Evolutionary conservation across 1,140 invertebrate species (phyloP).

Genomic region (Chelonus insularis): DNA sequence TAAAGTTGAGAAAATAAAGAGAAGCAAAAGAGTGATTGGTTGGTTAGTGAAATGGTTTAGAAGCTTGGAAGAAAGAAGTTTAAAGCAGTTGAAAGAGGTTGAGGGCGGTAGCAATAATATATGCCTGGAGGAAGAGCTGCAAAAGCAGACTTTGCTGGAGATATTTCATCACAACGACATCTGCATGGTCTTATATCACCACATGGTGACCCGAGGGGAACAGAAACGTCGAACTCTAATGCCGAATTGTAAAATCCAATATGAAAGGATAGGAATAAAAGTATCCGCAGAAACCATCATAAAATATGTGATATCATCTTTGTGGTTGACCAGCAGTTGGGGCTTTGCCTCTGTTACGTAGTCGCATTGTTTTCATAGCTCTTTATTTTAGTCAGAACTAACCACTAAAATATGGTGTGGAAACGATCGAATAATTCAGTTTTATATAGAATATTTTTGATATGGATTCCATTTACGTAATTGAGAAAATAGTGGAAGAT

Average conservation of each 20-base stretch:
- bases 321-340: constrained; percentile 42
- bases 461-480: too few relatives aligned
- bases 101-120: too few relatives aligned
- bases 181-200: constrained; percentile 41
- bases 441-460: too few relatives aligned
- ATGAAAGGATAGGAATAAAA: constrained; percentile 20
- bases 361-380: constrained; percentile 44
- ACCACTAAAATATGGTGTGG: not conserved
- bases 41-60: too few relatives aligned
- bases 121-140: constrained; percentile 14
- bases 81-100: too few relatives aligned
- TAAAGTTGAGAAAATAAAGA: too few relatives aligned
- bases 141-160: constrained; percentile 16
- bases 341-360: constrained; percentile 42
- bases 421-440: constrained; percentile 22
- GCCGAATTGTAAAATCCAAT: not conserved
- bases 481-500: too few relatives aligned
- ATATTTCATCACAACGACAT: constrained; percentile 44
- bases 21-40: too few relatives aligned
- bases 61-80: too few relatives aligned
- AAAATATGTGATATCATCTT: constrained; percentile 51
- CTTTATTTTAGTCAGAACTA: too few relatives aligned
- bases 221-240: constrained; percentile 38
- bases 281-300: constrained; percentile 44
- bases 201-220: constrained; percentile 30